Conservation (phyloP, 2,113 vertebrate species). For the Oceanites oceanicus region DNA sequence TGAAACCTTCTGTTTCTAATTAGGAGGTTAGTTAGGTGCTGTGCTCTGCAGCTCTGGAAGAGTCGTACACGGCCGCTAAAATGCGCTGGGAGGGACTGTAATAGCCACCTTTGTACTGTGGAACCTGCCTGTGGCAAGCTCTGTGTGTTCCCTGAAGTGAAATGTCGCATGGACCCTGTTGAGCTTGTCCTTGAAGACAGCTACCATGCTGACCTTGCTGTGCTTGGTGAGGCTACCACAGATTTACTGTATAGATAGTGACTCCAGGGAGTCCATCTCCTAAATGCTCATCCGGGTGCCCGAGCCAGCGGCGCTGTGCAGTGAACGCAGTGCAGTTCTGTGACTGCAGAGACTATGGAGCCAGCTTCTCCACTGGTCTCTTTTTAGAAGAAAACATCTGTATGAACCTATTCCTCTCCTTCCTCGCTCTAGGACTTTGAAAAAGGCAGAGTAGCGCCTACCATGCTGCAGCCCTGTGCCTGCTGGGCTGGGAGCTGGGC, state of each 20-base stretch:
- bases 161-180: fast-evolving
- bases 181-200: background rate
- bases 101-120: background rate
- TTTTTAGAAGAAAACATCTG: background rate
- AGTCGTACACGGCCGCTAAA: background rate
- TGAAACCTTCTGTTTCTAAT: background rate
- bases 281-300: background rate
- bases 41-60: background rate
- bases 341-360: background rate
- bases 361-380: background rate
- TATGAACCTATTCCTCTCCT: background rate
- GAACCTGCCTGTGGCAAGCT: background rate
- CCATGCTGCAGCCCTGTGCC: background rate
- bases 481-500: background rate
- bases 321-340: background rate
- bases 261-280: background rate
- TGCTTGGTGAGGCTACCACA: background rate
- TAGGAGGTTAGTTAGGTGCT: background rate
- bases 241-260: background rate
- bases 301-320: fast-evolving
- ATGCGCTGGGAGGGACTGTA: background rate
- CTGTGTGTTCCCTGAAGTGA: background rate
- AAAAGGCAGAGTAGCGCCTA: background rate
- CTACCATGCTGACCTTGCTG: background rate
- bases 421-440: background rate